Percentiles rank a stretch among this genome's conserved stretches.
phyloP scores from a whole-genome alignment of 2,888 invertebrate genomes.

The Calephelis perditalis region DNA sequence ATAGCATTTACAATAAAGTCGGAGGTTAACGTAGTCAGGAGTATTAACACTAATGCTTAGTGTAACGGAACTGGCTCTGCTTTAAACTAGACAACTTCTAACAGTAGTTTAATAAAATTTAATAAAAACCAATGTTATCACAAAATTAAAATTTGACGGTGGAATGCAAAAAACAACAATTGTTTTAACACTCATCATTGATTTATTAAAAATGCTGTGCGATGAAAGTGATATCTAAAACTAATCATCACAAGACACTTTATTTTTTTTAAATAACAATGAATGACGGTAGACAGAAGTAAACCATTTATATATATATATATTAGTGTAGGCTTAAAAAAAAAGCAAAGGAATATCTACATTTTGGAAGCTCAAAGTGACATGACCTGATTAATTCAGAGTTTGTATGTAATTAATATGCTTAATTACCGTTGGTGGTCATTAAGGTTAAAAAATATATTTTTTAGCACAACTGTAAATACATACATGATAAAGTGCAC shows the following conservation, averaged over 20 bases:
- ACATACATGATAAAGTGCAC: neutral
- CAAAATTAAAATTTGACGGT: neutral
- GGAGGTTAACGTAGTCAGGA: no score
- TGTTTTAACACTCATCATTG: neutral
- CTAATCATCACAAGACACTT: neutral
- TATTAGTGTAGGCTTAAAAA: neutral
- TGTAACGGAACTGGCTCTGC: no score
- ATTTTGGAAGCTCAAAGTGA: neutral
- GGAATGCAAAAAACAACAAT: constrained; percentile 3
- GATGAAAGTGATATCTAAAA: neutral
- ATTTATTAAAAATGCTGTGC: neutral
- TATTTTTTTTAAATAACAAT: neutral
- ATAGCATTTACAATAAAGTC: no score
- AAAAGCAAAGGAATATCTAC: neutral
- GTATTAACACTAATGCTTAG: no score
- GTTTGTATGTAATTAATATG: neutral
- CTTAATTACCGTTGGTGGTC: no score
- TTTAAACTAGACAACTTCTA: no score
- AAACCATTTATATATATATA: neutral
- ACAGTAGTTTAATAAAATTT: no score
- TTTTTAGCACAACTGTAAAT: neutral
- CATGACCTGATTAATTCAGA: neutral
- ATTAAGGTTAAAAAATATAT: neutral
- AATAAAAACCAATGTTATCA: no score
- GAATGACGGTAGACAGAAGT: neutral